Base-by-base conservation (phyloP, 2,797 vertebrate genomes). In the Trachurus trachurus region DNA sequence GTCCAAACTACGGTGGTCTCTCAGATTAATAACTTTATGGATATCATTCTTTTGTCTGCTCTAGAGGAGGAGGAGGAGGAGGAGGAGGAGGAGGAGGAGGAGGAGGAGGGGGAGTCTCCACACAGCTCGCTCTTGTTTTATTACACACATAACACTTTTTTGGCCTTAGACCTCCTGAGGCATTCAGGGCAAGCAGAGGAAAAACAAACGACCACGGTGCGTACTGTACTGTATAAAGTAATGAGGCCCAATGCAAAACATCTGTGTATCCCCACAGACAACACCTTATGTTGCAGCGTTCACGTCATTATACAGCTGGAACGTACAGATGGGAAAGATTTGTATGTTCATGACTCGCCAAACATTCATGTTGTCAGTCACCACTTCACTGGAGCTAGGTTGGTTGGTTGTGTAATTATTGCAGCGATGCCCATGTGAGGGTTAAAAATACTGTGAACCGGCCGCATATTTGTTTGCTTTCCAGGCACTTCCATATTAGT, bases 241-340 rank as follows among this genome's bases (percentile, higher is more conserved):
- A 73, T 67, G 72, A 70, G 15, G 8, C 19, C 12, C 10, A 69
- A 59, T 40, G 21, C 3, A 65, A 66, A 84, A 84, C 66, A 83
- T 77, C 58, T 76, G 82, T 60, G 29, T n/a, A 13, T 56, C 42
- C 42, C 57, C 31, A 39, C 17, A 76, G 65, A 56, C 49, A 53
- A 40, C 19, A 74, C 45, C 44, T 64, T 44, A 59, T 53, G 29
- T 22, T 57, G 39, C 31, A 31, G 31, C 1, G 1, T 53, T 31
- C 26, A 68, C 0, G 22, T 54, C 31, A 50, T 11, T 44, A 34
- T 44, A 34, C 26, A 31, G 71, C 47, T 6, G 13, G 47, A 45
- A 16, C n/a, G 52, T 9, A 45, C 42, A 52, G 39, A 54, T 4
- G 21, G 39, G 8, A 78, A 9, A 75, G 52, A 62, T 39, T 44